These are phyloP conservation scores for Pangasianodon gigas DNA, from an alignment of 2,113 vertebrate genomes.

Conservation along the genomic window DNA sequence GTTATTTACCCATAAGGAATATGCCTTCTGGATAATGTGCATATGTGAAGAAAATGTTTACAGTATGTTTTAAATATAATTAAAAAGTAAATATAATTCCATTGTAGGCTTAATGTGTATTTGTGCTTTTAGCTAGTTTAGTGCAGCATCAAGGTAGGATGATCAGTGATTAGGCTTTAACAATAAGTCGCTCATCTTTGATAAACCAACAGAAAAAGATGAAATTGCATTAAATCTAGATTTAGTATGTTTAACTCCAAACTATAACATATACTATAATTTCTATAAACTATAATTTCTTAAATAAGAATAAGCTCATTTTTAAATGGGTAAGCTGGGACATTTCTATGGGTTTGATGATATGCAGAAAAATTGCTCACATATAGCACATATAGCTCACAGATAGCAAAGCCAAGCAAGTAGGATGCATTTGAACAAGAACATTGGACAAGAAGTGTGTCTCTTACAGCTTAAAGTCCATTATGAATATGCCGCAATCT, in stretches of 20 bases:
- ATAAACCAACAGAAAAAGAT: neutral
- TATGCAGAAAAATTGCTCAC: neutral
- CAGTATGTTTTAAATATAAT: neutral
- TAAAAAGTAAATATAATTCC: neutral
- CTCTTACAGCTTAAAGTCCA: neutral
- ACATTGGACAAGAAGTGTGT: neutral
- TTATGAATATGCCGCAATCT: conserved; percentile 7
- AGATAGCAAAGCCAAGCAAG: neutral
- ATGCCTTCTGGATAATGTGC: neutral
- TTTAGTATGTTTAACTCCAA: neutral
- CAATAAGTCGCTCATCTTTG: neutral
- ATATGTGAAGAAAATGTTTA: neutral
- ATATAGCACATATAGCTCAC: too few relatives aligned
- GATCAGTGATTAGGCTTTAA: neutral
- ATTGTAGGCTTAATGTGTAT: neutral
- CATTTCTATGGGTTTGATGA: neutral
- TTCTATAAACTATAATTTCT: too few relatives aligned
- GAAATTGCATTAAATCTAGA: neutral
- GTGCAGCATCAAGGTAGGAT: neutral
- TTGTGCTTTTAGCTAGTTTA: neutral
- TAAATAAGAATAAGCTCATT: neutral
- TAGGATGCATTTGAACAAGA: neutral
- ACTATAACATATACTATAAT: too few relatives aligned
- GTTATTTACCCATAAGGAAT: neutral
- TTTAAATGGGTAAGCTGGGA: neutral